Conservation (phyloP, 1,140 invertebrate species). For the Drosophila subpulchrella region DNA sequence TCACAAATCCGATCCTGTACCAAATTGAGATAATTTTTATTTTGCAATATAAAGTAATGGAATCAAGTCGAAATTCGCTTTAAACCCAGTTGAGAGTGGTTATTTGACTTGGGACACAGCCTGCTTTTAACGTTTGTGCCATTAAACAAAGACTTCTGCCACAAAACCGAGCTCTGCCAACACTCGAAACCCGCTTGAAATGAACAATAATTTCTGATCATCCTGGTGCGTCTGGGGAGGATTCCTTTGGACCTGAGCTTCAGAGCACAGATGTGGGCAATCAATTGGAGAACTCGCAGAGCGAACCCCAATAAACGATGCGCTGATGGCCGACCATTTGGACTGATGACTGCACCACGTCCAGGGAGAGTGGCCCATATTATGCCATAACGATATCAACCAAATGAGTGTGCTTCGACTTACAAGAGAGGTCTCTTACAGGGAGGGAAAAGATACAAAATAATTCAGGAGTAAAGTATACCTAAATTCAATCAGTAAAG, state of each 20-base stretch:
- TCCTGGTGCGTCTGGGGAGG: slow-evolving; percentile 10
- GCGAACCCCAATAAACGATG: slow-evolving; percentile 59
- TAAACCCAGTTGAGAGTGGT: neutral
- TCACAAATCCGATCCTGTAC: slow-evolving; percentile 8
- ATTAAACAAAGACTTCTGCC: slow-evolving; percentile 5
- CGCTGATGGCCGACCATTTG: slow-evolving; percentile 65
- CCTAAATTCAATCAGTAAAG: neutral
- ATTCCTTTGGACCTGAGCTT: slow-evolving; percentile 10
- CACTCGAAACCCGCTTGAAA: slow-evolving; percentile 21
- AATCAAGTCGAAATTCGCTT: neutral
- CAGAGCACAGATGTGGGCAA: slow-evolving; percentile 36
- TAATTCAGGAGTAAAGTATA: neutral
- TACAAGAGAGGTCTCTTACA: slow-evolving; percentile 17
- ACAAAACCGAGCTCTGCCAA: slow-evolving; percentile 1
- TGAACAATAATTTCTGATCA: slow-evolving; percentile 27
- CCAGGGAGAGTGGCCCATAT: slow-evolving; percentile 48
- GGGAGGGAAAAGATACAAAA: neutral
- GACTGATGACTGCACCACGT: slow-evolving; percentile 50
- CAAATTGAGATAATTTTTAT: neutral
- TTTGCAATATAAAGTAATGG: neutral
- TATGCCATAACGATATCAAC: slow-evolving; percentile 74
- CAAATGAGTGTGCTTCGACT: slow-evolving; percentile 46
- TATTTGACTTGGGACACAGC: neutral
- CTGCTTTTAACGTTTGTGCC: slow-evolving; percentile 4
- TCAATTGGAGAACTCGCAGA: slow-evolving; percentile 43